Base-by-base conservation (phyloP, 35 echinoderm and acorn worm genomes). In the Holothuria glaberrima region DNA sequence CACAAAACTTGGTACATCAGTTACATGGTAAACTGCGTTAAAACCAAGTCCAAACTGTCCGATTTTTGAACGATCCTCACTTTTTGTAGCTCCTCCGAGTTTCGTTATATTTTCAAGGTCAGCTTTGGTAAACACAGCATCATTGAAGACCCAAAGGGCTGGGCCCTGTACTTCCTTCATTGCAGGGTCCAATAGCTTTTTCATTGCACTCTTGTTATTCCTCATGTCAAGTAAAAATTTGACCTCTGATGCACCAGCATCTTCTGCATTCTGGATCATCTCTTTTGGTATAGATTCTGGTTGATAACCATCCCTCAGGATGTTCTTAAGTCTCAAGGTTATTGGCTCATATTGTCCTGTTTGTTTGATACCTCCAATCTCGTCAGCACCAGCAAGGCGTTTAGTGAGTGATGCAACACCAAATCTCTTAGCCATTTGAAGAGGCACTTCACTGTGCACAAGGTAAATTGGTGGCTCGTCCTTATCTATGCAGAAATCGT, bases 11-110 rank as follows among this genome's bases (percentile, higher is more conserved):
- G 95, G 95, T 9, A 97, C 88, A 86, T 97, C 95, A 30, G 95
- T 94, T 4, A 97, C 33, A 65, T 97, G 95, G 62, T 97, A 97
- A 14, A 97, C 95, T n/a, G 95, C 88, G 24, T 93, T 97, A 68
- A 97, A 97, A 17, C 95, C 95, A 60, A 94, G 73, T 36, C 95
- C 95, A 90, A 94, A 97, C 9, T 87, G 30, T 86, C 92, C 95
- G 7, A 97, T 86, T 91, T 97, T 97, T 16, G 86, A 57, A 5
- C 48, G 16, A 30, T 94, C 56, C 16, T 89, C 29, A 70, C 74
- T 74, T 59, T 97, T 97, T 6, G 91, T 94, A 27, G 63, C 75
- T 33, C 91, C 80, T 33, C 79, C 95, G 27, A 97, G 81, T 56
- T 88, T 69, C 28, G 75, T 82, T 14, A 94, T 98, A 33, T 98